A percentile compares a stretch with the other conserved stretches of the same genome.
These are phyloP conservation scores for Crotalus viridis DNA, from an alignment of 2,113 vertebrate species.

Conservation along the genomic window DNA sequence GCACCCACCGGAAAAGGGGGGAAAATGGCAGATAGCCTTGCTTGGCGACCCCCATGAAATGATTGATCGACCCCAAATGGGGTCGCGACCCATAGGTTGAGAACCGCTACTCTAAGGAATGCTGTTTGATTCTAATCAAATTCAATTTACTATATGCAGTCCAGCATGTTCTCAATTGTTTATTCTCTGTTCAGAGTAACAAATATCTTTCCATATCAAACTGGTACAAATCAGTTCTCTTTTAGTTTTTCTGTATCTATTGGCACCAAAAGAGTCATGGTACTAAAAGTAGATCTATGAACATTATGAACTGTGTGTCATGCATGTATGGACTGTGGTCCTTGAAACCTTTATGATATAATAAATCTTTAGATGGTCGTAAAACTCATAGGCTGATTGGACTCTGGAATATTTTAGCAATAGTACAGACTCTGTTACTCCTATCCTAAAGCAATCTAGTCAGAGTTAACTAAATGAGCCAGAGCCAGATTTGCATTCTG, in stretches of 20 bases:
- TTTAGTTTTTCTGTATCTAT: neutral
- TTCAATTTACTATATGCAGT: neutral
- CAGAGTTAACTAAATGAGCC: neutral
- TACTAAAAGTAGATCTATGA: neutral
- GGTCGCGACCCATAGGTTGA: too few species aligned
- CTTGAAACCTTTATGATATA: neutral
- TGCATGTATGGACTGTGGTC: neutral
- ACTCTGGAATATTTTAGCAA: neutral
- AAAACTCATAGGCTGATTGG: neutral
- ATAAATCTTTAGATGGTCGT: neutral
- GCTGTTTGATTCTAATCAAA: neutral
- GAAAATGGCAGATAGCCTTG: too few species aligned
- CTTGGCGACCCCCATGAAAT: too few species aligned
- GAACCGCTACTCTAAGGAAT: neutral
- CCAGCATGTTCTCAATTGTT: neutral
- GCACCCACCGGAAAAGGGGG: too few species aligned
- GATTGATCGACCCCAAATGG: too few species aligned
- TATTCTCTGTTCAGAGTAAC: neutral
- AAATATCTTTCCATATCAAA: neutral
- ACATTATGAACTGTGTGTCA: neutral
- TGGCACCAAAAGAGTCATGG: neutral
- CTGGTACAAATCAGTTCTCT: neutral
- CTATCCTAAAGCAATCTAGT: neutral
- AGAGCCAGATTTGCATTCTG: neutral
- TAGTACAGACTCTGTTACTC: neutral